These are phyloP conservation scores for Sorex maritimensis DNA, from an alignment of 2,797 vertebrate species.

Conservation along the genomic window DNA sequence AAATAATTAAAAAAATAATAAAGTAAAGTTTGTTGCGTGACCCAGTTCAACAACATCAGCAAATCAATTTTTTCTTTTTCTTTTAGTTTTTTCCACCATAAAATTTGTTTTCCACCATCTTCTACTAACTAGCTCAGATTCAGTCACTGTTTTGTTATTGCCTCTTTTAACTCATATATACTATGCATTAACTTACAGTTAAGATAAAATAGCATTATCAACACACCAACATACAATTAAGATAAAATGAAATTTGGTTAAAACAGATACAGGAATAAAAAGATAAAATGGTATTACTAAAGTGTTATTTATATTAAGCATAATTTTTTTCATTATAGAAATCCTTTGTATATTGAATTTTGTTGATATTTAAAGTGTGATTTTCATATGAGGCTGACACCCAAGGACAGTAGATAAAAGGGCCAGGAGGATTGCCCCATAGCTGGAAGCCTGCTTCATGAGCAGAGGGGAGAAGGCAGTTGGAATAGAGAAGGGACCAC, in stretches of 20 bases:
- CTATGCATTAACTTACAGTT: constrained; percentile 14
- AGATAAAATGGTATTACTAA: constrained; percentile 21
- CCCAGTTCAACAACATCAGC: constrained; percentile 7
- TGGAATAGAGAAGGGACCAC: too few species aligned
- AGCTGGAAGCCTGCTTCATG: too few species aligned
- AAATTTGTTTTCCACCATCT: neutral
- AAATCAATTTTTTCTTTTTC: neutral
- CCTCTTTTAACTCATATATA: constrained; percentile 57
- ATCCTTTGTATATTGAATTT: constrained; percentile 63
- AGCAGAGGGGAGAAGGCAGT: too few species aligned
- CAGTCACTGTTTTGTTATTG: constrained; percentile 53
- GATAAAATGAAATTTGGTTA: too few species aligned
- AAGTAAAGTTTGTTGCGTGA: constrained; percentile 71
- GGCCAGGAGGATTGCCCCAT: too few species aligned
- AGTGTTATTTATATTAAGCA: constrained; percentile 23
- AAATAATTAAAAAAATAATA: constrained; percentile 86
- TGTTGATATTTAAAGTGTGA: constrained; percentile 57
- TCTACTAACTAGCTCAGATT: neutral
- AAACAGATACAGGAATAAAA: neutral
- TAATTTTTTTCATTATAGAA: constrained; percentile 52
- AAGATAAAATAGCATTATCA: constrained; percentile 31
- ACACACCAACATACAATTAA: too few species aligned
- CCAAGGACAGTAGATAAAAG: too few species aligned
- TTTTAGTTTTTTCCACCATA: neutral
- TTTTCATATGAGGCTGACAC: too few species aligned